A percentile compares a stretch with the other conserved stretches of the same genome.
phyloP scores from a whole-genome alignment of 2,888 invertebrate species.

The Cheilosia variabilis region DNA sequence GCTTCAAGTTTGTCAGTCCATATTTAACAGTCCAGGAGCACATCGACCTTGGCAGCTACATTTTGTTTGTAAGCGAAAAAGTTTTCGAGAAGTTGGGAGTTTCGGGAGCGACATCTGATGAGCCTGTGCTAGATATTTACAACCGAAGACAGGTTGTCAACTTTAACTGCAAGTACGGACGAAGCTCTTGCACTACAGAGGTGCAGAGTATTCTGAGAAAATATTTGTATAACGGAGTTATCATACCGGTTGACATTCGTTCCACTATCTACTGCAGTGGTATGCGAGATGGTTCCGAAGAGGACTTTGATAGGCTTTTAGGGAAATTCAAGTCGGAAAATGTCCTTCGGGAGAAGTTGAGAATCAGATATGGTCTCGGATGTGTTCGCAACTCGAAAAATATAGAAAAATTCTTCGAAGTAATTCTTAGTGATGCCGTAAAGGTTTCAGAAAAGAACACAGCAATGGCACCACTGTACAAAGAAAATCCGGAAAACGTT shows the following conservation, averaged over 20 bases:
- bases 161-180: constrained; percentile 87
- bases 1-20: constrained; percentile 81
- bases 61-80: constrained; percentile 84
- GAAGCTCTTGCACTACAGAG: constrained; percentile 85
- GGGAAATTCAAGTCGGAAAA: constrained; percentile 85
- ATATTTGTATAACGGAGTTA: constrained; percentile 77
- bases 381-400: constrained; percentile 86
- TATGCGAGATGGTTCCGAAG: constrained; percentile 86
- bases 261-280: constrained; percentile 90
- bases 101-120: constrained; percentile 79
- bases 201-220: constrained; percentile 82
- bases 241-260: constrained; percentile 87
- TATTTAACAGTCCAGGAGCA: constrained; percentile 79
- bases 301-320: constrained; percentile 87
- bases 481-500: constrained; percentile 83
- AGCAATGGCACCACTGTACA: constrained; percentile 83
- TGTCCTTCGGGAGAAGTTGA: constrained; percentile 87
- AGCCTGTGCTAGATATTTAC: constrained; percentile 85
- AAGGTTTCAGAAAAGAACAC: constrained; percentile 75
- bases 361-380: constrained; percentile 87
- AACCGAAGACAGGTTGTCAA: constrained; percentile 86
- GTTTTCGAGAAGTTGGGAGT: constrained; percentile 85
- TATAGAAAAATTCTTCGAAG: constrained; percentile 84
- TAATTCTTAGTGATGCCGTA: constrained; percentile 82
- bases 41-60: constrained; percentile 80